Percentiles rank a stretch among this genome's conserved stretches.
Evolutionary conservation across 1,140 invertebrate genomes (phyloP).

Genomic region (Hycleus phaleratus): DNA sequence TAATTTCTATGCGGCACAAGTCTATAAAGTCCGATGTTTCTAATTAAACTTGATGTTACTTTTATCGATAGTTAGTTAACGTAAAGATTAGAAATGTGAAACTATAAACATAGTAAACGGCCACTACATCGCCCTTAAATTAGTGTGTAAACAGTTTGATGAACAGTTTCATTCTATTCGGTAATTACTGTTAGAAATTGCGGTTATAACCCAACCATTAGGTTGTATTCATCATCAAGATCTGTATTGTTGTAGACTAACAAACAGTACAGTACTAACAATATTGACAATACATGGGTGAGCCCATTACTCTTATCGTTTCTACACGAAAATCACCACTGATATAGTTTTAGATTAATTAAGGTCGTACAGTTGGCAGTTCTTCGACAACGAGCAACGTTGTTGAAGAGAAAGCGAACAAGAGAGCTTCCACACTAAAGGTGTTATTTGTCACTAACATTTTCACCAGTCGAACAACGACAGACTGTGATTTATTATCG

Average conservation of each 20-base stretch:
- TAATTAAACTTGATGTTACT: no score
- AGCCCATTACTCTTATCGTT: conserved; percentile 9
- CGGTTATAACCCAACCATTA: no score
- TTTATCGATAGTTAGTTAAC: no score
- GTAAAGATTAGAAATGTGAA: no score
- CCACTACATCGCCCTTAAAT: background rate
- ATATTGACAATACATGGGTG: background rate
- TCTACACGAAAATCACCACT: background rate
- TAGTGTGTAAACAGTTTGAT: conserved; percentile 14
- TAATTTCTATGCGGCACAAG: no score
- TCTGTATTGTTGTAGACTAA: no score
- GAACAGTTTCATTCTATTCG: background rate
- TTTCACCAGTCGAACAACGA: background rate
- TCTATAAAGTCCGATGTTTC: no score
- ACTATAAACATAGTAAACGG: no score
- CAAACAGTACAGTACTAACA: no score
- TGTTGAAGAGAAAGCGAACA: no score
- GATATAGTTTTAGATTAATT: conserved; percentile 8
- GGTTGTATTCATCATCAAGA: no score
- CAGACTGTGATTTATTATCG: conserved; percentile 5
- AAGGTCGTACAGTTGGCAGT: conserved; percentile 3
- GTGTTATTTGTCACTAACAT: conserved; percentile 7
- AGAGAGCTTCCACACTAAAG: background rate
- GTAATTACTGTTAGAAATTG: no score
- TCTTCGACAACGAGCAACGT: background rate